Evolutionary conservation across 2,888 invertebrate species (phyloP).

Genomic region (Empis stercorea): DNA sequence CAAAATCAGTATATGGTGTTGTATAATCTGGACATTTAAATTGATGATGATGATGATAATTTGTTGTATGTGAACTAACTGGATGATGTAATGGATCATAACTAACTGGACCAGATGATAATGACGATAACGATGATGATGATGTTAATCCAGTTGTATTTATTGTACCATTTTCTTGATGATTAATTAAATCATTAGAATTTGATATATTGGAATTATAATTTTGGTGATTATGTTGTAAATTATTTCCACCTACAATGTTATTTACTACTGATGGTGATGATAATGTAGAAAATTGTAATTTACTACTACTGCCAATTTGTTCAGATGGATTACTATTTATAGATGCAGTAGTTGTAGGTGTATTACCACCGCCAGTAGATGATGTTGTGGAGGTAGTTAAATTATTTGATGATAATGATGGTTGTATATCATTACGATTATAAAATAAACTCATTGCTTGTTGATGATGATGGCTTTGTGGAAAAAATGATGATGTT

Average conservation of each 20-base stretch:
- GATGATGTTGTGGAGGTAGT: background rate
- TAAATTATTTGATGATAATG: background rate
- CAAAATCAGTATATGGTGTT: slow-evolving; percentile 12
- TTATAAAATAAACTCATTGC: background rate
- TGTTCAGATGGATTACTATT: background rate
- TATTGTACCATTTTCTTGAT: background rate
- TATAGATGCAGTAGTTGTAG: background rate
- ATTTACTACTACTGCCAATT: background rate
- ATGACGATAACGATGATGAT: background rate
- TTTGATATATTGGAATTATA: background rate
- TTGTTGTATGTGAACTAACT: too few species aligned
- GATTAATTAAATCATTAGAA: background rate
- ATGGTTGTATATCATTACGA: background rate
- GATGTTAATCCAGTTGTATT: background rate
- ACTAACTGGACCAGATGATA: too few species aligned
- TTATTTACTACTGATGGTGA: background rate
- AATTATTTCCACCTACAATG: background rate
- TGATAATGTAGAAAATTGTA: background rate
- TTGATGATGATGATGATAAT: background rate
- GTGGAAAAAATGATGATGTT: background rate
- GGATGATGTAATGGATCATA: too few species aligned
- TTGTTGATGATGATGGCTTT: background rate
- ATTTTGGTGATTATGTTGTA: background rate
- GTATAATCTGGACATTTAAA: slow-evolving; percentile 1
- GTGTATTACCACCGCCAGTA: too few species aligned